Evolutionary conservation across 2,797 vertebrate genomes (phyloP), one percentile per base, ranked within the genome.

Genomic region (Bovichtus variegatus): DNA sequence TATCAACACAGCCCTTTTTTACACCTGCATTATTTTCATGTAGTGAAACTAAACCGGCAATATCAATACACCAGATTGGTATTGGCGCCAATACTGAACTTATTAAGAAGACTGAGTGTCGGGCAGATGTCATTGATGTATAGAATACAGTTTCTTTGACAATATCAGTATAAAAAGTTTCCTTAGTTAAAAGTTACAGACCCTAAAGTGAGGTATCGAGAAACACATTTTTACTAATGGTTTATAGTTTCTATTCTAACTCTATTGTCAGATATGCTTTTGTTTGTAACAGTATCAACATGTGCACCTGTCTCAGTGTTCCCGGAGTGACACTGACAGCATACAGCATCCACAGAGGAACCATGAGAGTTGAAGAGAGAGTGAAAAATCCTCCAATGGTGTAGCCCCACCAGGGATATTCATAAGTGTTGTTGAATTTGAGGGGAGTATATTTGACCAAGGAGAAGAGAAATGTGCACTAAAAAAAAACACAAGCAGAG

Each of bases 321-420:
- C 95, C 95, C 38, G 95, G 91, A 57, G 94, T 95, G 74, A 78
- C 68, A n/a, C 65, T 80, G n/a, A 96, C 53, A 44, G 81, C 83
- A 47, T 94, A 94, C 40, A 95, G 8, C 93, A 96, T 96, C 94
- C 93, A 95, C 27, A 94, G 47, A 58, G 95, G 95, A 67, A 95
- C 84, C 70, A 95, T 8, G 11, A 96, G 84, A 4, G 95, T 95
- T n/a, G 95, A 95, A 12, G 95, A 96, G 15, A 96, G 94, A 19
- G 94, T 95, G 12, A 96, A 91, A 55, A 94, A 90, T 16, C 92
- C 94, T 58, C 95, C 95, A 2, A 96, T 90, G 9, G 83, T 41
- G 9, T 95, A 96, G 50, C 95, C 95, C 95, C 95, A 96, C 95
- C 95, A 96, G n/a, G 95, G 95, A 70, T 96, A 96, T 61, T 95